A percentile compares a stretch with the other conserved stretches of the same genome.
phyloP scores from a whole-genome alignment of 2,888 invertebrate genomes.

The Drosophila infuscata region DNA sequence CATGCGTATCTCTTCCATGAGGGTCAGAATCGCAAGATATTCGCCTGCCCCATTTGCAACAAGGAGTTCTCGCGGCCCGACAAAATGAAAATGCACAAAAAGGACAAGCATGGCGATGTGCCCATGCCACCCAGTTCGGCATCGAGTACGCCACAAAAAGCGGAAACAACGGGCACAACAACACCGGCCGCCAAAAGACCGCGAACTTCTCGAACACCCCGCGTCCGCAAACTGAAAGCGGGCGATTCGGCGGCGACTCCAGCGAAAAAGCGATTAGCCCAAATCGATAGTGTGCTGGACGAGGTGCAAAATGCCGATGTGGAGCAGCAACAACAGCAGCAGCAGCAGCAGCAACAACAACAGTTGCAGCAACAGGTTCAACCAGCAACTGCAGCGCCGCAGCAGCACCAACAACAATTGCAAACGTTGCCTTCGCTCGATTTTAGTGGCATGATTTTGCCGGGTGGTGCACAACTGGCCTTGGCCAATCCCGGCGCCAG shows the following conservation, averaged over 20 bases:
- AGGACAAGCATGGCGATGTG: slow-evolving; percentile 83
- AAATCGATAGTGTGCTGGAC: slow-evolving; percentile 82
- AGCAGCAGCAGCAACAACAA: slow-evolving; percentile 44
- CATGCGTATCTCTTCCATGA: slow-evolving; percentile 84
- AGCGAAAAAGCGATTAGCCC: slow-evolving; percentile 78
- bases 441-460: slow-evolving; percentile 83
- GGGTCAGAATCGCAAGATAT: slow-evolving; percentile 83
- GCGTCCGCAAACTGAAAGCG: slow-evolving; percentile 69
- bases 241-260: slow-evolving; percentile 58
- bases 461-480: slow-evolving; percentile 82
- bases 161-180: slow-evolving; percentile 30
- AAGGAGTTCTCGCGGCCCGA: slow-evolving; percentile 84
- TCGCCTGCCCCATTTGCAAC: slow-evolving; percentile 84
- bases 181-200: slow-evolving; percentile 68
- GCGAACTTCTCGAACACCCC: slow-evolving; percentile 75
- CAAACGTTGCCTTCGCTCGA: slow-evolving; percentile 82
- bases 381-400: slow-evolving; percentile 60
- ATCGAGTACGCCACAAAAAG: slow-evolving; percentile 60
- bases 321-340: slow-evolving; percentile 53
- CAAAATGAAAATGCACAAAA: slow-evolving; percentile 85
- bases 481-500: slow-evolving; percentile 82
- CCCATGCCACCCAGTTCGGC: slow-evolving; percentile 66
- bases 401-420: slow-evolving; percentile 56
- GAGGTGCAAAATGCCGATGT: slow-evolving; percentile 80
- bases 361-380: slow-evolving; percentile 44